phyloP scores from a whole-genome alignment of 2,113 vertebrate genomes.

The Zosterops lateralis region DNA sequence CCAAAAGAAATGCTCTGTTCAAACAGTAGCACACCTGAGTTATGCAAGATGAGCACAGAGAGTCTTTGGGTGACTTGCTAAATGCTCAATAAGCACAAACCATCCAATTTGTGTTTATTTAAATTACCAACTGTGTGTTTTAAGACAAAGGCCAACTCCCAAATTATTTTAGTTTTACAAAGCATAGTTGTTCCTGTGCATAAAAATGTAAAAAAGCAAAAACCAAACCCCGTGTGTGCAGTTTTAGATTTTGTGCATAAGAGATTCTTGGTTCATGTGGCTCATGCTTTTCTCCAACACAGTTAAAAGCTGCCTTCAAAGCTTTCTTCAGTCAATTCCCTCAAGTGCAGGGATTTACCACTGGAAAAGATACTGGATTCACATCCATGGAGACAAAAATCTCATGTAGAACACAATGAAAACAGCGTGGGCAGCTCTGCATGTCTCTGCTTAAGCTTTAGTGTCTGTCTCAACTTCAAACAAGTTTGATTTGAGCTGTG shows the following conservation, averaged over 20 bases:
- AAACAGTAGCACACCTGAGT: background rate
- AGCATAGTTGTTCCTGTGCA: background rate
- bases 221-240: fast-evolving
- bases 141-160: background rate
- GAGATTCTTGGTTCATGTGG: background rate
- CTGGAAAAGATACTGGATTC: background rate
- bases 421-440: background rate
- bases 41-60: background rate
- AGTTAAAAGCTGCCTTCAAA: background rate
- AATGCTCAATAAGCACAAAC: background rate
- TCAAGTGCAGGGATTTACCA: background rate
- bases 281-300: background rate
- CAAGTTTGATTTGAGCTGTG: background rate
- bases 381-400: background rate
- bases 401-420: background rate
- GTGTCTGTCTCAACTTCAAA: background rate
- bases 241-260: background rate
- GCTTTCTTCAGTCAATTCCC: background rate
- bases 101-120: background rate
- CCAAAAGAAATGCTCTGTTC: background rate
- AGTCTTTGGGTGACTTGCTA: background rate
- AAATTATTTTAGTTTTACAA: background rate
- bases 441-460: background rate
- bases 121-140: background rate
- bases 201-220: background rate